Evolutionary conservation across 2,113 vertebrate species (phyloP).

Genomic region (Mionectes macconnelli): DNA sequence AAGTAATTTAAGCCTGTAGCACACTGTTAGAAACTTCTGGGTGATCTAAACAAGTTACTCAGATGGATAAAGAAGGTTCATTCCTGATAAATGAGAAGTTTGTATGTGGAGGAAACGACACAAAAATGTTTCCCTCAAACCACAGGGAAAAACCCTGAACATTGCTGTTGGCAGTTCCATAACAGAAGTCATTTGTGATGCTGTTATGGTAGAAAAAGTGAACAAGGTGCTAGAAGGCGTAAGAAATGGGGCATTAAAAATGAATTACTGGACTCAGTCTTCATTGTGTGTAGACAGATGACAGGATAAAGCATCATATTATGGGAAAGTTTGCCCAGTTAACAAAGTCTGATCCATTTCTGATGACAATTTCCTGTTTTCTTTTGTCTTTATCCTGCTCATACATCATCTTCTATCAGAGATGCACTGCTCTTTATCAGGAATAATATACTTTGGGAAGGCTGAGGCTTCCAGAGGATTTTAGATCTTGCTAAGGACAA

Average conservation of each 20-base stretch:
- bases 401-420: conserved; percentile 21
- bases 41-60: neutral
- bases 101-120: neutral
- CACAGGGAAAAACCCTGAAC: neutral
- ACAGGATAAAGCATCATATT: neutral
- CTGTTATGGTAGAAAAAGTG: conserved; percentile 17
- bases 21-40: neutral
- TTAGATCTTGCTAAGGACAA: neutral
- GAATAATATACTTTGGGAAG: neutral
- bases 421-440: neutral
- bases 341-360: conserved; percentile 6
- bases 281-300: neutral
- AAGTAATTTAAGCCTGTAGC: conserved; percentile 8
- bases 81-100: neutral
- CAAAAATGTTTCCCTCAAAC: neutral
- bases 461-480: neutral
- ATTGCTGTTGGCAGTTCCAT: conserved; percentile 19
- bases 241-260: conserved; percentile 52
- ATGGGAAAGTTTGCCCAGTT: neutral
- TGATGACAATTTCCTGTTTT: conserved; percentile 50
- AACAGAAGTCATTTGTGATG: neutral
- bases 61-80: neutral
- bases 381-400: conserved; percentile 23
- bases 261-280: conserved; percentile 23
- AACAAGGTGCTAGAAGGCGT: conserved; percentile 35